These are phyloP conservation scores for Tillus elongatus DNA, from an alignment of 2,888 invertebrate genomes.

Conservation along the genomic window DNA sequence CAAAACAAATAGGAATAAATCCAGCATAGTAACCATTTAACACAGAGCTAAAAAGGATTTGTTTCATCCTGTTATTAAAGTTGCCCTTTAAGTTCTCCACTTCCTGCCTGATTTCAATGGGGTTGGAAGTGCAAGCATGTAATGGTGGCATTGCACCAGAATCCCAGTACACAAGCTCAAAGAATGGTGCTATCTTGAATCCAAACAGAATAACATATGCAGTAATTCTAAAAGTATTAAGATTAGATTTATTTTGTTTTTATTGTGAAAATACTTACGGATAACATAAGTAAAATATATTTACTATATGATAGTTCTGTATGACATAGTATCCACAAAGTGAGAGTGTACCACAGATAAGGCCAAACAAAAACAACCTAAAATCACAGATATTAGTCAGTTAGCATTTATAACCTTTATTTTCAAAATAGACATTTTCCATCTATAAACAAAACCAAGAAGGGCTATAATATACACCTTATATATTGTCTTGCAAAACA, in stretches of 20 bases:
- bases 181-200: constrained; percentile 64
- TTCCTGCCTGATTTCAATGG: constrained; percentile 68
- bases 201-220: constrained; percentile 79
- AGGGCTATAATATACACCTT: too few relatives aligned
- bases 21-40: constrained; percentile 81
- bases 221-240: constrained; percentile 49
- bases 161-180: constrained; percentile 51
- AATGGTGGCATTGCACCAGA: constrained; percentile 47
- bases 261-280: constrained; percentile 60
- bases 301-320: constrained; percentile 65
- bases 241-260: constrained; percentile 4
- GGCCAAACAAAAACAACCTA: constrained; percentile 55
- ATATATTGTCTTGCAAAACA: too few relatives aligned
- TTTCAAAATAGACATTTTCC: too few relatives aligned
- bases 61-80: constrained; percentile 83
- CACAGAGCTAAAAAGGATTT: constrained; percentile 70
- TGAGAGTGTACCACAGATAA: constrained; percentile 51
- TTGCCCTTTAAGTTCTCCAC: constrained; percentile 76
- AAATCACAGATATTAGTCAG: too few relatives aligned
- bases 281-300: constrained; percentile 77
- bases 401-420: too few relatives aligned
- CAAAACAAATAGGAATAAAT: constrained; percentile 83
- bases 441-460: too few relatives aligned
- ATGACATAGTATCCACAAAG: constrained; percentile 66
- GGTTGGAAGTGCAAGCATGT: constrained; percentile 68